Evolutionary conservation across 2,113 vertebrate genomes (phyloP), one percentile per base, ranked within the genome.

Genomic region (Corythornis madagascariensis): DNA sequence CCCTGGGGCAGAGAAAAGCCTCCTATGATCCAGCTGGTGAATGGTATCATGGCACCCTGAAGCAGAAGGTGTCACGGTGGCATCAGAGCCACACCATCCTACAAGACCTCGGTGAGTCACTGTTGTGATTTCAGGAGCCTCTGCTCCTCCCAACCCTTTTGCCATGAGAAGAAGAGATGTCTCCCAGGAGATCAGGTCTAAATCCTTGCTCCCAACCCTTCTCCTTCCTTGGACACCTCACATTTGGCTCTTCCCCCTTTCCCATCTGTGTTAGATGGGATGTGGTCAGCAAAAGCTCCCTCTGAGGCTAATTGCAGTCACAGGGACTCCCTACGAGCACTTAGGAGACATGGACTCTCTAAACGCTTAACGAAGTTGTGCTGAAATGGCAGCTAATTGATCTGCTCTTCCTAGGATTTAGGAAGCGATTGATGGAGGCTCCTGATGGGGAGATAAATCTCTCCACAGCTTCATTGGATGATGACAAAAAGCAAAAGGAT

Each of bases 81-180:
- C 33, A 13, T 11, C 16, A 31, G 31, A 73, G 13, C 31, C 7
- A 7, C 28, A 10, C 3, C 52, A 13, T 11, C 59, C 76, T 12
- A 5, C 1, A 2, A n/a, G 57, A 43, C 19, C 59, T 35, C 75
- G 1, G 0, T 1, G 57, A 60, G 12, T 53, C 35, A 28, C 64
- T 61, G 8, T 40, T 1, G 14, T 3, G 2, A 42, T 40, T 84
- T 35, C 72, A 56, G 55, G 35, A 40, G 24, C 24, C 42, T 17
- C 45, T 4, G 1, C 52, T 14, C 57, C 42, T 9, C 42, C 43
- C 56, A 31, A 38, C 1, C 5, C 3, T 57, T 56, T 16, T 4
- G 11, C 33, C 40, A 12, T 6, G 19, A 73, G 67, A 43, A 64
- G 19, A 64, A 53, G 42, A 77, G 70, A n/a, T 45, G 17, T 22